phyloP scores from a whole-genome alignment of 1,140 invertebrate species.

The Cyrtorhinus lividipennis region DNA sequence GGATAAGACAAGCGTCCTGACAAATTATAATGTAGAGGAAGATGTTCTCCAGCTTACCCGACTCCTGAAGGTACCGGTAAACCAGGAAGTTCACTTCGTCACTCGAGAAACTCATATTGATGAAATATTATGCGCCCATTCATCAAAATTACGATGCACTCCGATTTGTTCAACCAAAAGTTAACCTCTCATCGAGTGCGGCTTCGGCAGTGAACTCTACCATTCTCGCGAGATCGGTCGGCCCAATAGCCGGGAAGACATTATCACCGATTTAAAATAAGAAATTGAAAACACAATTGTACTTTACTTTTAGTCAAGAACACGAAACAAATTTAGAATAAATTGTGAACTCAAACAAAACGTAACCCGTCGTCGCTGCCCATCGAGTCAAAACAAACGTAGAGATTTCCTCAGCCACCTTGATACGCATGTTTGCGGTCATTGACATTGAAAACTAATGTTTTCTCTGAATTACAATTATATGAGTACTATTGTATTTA shows the following conservation, averaged over 20 bases:
- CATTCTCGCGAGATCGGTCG: not conserved
- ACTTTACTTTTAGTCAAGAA: too few relatives aligned
- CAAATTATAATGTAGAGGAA: not conserved
- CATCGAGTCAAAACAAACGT: not conserved
- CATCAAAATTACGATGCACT: not conserved
- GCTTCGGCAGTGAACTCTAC: not conserved
- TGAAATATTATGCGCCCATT: not conserved
- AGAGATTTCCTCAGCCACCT: not conserved
- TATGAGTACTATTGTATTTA: too few relatives aligned
- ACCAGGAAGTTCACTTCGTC: slow-evolving; percentile 99
- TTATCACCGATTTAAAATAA: too few relatives aligned
- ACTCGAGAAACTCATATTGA: slow-evolving; percentile 89
- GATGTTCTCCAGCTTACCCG: slow-evolving; percentile 60
- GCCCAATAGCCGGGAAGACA: too few relatives aligned
- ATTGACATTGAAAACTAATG: too few relatives aligned
- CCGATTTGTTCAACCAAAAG: not conserved
- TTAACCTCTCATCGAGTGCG: not conserved
- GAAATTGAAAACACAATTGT: too few relatives aligned
- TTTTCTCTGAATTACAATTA: too few relatives aligned
- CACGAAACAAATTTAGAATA: not conserved
- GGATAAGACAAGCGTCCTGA: not conserved
- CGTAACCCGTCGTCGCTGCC: not conserved
- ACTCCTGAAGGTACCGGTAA: slow-evolving; percentile 96
- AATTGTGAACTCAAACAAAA: not conserved
- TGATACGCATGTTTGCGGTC: too few relatives aligned